Evolutionary conservation across 2,888 invertebrate species (phyloP).

Genomic region (Apamea epomidion): DNA sequence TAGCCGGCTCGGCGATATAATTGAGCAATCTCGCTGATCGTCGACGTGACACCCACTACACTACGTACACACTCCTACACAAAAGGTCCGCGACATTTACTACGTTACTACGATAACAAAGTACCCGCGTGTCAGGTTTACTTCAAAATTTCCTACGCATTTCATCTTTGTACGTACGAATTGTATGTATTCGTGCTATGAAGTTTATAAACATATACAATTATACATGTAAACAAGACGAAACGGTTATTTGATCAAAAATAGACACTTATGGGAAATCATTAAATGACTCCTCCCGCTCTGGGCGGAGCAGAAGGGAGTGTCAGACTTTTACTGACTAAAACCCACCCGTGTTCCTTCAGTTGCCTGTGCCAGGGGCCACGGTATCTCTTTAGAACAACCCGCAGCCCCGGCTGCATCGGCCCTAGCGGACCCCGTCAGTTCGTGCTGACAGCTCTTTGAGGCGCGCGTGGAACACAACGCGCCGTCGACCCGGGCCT

Average conservation of each 20-base stretch:
- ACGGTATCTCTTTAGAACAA: no score
- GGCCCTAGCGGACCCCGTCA: no score
- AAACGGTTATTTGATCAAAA: background rate
- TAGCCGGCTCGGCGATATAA: conserved; percentile 35
- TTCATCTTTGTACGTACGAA: no score
- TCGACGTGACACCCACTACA: conserved; percentile 23
- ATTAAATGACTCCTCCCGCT: no score
- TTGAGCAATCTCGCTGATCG: conserved; percentile 44
- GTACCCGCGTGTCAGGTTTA: background rate
- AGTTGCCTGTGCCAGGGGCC: no score
- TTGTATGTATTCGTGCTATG: background rate
- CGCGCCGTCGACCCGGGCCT: no score
- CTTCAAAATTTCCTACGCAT: background rate
- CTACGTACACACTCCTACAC: background rate
- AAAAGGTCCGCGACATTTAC: background rate
- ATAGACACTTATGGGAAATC: background rate
- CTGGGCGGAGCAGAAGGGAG: no score
- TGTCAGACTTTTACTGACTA: no score
- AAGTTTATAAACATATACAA: background rate
- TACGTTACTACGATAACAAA: background rate
- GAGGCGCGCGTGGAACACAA: no score
- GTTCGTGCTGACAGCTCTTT: no score
- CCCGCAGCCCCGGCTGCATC: no score
- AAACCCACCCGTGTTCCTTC: no score
- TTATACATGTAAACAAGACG: background rate